Base-by-base conservation (phyloP, 1,140 invertebrate species). In the Pseudomyrmex dendroicus region DNA sequence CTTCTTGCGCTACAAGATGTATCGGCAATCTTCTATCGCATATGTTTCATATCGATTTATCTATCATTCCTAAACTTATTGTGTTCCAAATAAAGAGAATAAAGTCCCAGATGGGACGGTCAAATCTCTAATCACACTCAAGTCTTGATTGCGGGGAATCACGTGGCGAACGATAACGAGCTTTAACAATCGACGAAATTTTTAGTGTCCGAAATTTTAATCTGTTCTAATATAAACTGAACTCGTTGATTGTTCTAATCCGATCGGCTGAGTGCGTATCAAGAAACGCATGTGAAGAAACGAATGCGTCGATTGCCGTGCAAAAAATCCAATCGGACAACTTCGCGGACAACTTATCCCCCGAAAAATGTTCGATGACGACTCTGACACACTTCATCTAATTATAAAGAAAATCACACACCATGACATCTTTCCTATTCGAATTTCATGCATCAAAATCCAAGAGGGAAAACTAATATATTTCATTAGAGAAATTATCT, bases 261-360 rank as follows among this genome's bases (percentile, higher is more conserved):
- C 68, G 44, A 35, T 57, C 20, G 52, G 76, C 64, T 70, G 64
- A 59, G 54, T 20, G 54, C 54, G 64, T 70, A 78, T 59, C 44
- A 46, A 70, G 64, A 59, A 70, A 61, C 54, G 54, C 76, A 59
- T 54, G 64, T 66, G 25, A 68, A 78, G 57, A 35, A 48, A 54
- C 48, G 48, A 62, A 77, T 77, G 63, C 4, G 17, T 56, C 62
- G 12, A 78, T 68, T 78, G 35, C 76, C 64, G 76, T 64, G 64
- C 54, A 48, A 70, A 78, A 46, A 56, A 54, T 67, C 46, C 15
- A 20, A 20, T 9, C 35, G 25, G 20, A 12, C 17, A 4, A 61
- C 20, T 12, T n/a, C 44, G 52, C 8, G 35, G n/a, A 57, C 15
- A 48, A 25, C 3, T 35, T 35, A 35, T 35, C 1, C 17, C n/a